Evolutionary conservation across 2,113 vertebrate species (phyloP), one percentile per base, ranked within the genome.

Genomic region (Saimiri boliviensis): DNA sequence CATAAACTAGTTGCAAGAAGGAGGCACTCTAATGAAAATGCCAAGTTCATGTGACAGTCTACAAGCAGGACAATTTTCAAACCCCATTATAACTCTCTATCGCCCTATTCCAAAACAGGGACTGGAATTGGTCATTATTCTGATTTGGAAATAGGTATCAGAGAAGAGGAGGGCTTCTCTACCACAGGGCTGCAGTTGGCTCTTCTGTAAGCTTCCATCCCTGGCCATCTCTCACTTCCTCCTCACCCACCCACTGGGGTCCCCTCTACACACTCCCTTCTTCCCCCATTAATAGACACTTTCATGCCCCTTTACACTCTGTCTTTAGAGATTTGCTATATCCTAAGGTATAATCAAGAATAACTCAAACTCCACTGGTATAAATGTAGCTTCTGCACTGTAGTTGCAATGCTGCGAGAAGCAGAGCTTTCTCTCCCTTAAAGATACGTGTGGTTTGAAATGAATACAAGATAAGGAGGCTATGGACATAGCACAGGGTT

Each of bases 391-490:
- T 56, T 95, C 84, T 95, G 63, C 73, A 88, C 86, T 74, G 88
- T 63, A 49, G n/a, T 60, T 19, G 54, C 63, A 90, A 73, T 74
- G 21, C 4, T 85, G n/a, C 35, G 86, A 84, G 74, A 93, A 95
- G 54, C 54, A 9, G 73, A 76, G 77, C 60, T 91, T 27, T 95
- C 85, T 74, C 80, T 97, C 56, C 47, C 83, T 96, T 30, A 84
- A 95, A 87, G 79, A 95, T 95, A 86, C 96, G 12, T 96, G 35
- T 56, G 82, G 93, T 96, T 30, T 96, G 82, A 94, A 97, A 94
- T 94, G 97, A 93, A 73, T 95, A 95, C 83, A 97, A 96, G 97
- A 95, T 96, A 92, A 97, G 89, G 95, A 95, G 95, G 52, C 37
- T 94, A 16, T 60, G 93, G 89, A 73, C 40, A n/a, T 32, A 80